Conservation (phyloP, 2,113 vertebrate genomes). For the Anhinga rufa region DNA sequence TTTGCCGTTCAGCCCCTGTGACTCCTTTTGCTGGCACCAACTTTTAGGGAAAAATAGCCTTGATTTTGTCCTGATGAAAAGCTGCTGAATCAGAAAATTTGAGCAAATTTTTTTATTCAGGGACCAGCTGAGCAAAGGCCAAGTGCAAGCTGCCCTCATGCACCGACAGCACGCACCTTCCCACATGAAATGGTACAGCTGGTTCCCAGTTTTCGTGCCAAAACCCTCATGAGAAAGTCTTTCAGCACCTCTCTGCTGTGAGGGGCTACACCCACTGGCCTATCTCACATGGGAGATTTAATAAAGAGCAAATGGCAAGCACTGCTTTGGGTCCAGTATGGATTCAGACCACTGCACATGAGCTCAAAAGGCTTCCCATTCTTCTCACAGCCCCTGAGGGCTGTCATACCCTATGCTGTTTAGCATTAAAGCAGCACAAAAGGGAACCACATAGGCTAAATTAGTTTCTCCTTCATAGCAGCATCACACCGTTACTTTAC, state of each 20-base stretch:
- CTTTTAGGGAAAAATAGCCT: not conserved
- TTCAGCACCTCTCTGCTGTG: not conserved
- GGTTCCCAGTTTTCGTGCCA: not conserved
- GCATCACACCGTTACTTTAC: not conserved
- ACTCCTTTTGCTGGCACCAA: not conserved
- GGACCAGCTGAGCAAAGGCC: not conserved
- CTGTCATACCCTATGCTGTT: not conserved
- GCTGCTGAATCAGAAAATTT: not conserved
- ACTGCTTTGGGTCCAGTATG: not conserved
- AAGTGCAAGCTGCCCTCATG: not conserved
- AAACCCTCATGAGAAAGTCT: not conserved
- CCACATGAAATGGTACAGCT: accelerated
- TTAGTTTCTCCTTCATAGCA: not conserved
- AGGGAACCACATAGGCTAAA: not conserved
- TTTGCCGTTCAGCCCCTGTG: not conserved
- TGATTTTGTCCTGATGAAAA: not conserved
- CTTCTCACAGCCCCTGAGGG: not conserved
- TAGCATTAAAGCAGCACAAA: not conserved
- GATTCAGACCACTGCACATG: not conserved
- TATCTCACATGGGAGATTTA: not conserved
- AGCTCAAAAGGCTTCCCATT: not conserved
- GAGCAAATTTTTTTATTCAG: not conserved
- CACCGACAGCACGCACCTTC: not conserved
- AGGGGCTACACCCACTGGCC: not conserved
- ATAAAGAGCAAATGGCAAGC: not conserved